Percentiles rank a stretch among this genome's conserved stretches.
These are phyloP conservation scores for Tachysurus vachellii DNA, from an alignment of 2,113 vertebrate genomes.

Conservation along the genomic window DNA sequence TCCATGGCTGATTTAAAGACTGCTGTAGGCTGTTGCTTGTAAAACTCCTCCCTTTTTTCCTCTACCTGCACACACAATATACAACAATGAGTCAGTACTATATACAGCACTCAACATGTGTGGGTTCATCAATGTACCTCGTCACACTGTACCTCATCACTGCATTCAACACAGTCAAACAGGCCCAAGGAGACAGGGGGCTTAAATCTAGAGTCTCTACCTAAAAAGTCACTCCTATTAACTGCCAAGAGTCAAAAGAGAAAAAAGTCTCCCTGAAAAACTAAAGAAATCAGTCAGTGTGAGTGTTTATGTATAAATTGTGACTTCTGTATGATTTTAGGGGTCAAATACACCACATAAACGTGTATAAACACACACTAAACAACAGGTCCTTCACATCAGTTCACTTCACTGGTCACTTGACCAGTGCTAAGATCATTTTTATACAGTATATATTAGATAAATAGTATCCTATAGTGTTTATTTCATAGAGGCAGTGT, in stretches of 20 bases:
- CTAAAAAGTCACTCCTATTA: background rate
- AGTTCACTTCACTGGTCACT: too few relatives aligned
- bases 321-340: background rate
- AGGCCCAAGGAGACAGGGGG: background rate
- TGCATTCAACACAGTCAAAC: background rate
- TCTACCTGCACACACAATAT: conserved; percentile 55
- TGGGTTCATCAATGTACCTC: background rate
- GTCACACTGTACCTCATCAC: too few relatives aligned
- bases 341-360: background rate
- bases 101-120: background rate
- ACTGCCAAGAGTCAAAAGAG: background rate
- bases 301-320: too few relatives aligned
- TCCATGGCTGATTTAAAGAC: conserved; percentile 67
- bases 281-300: background rate
- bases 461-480: background rate
- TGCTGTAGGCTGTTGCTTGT: conserved; percentile 62
- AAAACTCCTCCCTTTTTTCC: conserved; percentile 59
- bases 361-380: too few relatives aligned
- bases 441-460: background rate
- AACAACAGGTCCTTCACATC: too few relatives aligned
- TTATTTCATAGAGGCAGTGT: background rate
- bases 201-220: background rate
- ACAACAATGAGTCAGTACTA: background rate
- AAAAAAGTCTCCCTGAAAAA: background rate
- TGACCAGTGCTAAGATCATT: background rate